Evolutionary conservation across 2,797 vertebrate species (phyloP), one percentile per base, ranked within the genome.

Genomic region (Cynodonichthys magdalenae): DNA sequence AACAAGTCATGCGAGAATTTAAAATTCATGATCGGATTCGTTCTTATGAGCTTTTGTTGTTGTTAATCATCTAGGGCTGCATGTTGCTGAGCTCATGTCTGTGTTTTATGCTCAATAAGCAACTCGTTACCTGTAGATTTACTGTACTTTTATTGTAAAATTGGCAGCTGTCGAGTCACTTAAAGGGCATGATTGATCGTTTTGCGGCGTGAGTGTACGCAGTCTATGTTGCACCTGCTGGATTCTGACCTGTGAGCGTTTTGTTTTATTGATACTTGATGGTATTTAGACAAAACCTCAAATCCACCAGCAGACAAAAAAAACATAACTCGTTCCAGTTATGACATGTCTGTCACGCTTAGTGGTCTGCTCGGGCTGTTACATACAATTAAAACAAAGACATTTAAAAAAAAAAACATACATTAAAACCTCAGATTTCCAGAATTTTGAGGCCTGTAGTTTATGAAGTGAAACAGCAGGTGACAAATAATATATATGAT

Each of bases 381-480:
- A 62, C 63, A 58, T 58, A 44, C 72, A 36, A 50, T 52, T 56
- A 71, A 77, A 67, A 75, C 67, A 44, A 54, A 74, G 52, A 53
- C 17, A 1, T n/a, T 17, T n/a, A 8, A n/a, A 45, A 17, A n/a
- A 45, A 17, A 31, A 53, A 61, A 34, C 50, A 2, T 48, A 67
- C 68, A 53, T 69, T 77, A 36, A 11, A 39, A 73, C 28, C 41
- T 52, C 24, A 71, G 45, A 53, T 29, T 54, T 69, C 44, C 24
- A 41, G 62, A 77, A 49, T 66, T 51, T 64, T 15, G 29, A 85
- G 84, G 87, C 88, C 86, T 83, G 53, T 42, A 20, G 15, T 52
- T 66, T 53, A 54, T 62, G 44, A 69, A 74, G 68, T 77, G 66
- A 53, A 63, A 51, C 57, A 72, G 66, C 46, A 46, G n/a, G 8